These are phyloP conservation scores for Tenodera sinensis DNA, from an alignment of 2,888 invertebrate genomes.

Conservation along the genomic window DNA sequence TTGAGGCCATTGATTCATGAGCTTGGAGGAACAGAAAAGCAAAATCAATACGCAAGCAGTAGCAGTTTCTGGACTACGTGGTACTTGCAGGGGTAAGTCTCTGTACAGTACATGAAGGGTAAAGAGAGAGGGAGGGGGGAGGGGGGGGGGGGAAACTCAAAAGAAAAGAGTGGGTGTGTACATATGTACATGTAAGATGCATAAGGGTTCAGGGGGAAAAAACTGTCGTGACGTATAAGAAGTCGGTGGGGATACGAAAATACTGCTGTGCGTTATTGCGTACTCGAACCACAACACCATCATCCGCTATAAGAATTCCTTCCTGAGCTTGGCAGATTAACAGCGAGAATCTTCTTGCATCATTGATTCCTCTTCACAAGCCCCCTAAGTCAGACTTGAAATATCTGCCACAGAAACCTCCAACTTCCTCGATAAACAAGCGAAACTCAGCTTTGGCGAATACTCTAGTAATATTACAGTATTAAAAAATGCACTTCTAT, in stretches of 20 bases:
- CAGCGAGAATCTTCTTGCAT: not conserved
- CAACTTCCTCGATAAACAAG: no score
- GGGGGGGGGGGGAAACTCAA: not conserved
- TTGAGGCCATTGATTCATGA: slow-evolving; percentile 30
- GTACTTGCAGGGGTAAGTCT: not conserved
- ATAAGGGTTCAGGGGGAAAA: not conserved
- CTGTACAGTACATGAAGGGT: not conserved
- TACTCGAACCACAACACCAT: not conserved
- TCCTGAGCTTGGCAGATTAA: not conserved
- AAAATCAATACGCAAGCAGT: slow-evolving; percentile 31
- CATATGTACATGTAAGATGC: not conserved
- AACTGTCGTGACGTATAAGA: not conserved
- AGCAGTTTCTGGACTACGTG: slow-evolving; percentile 9
- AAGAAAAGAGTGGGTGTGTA: not conserved
- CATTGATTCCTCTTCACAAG: no score
- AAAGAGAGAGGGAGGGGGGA: not conserved
- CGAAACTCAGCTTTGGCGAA: no score
- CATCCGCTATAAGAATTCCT: not conserved
- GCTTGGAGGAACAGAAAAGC: slow-evolving; percentile 30
- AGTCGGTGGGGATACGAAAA: not conserved
- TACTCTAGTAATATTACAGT: no score
- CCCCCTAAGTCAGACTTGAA: no score
- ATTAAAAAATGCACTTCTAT: no score
- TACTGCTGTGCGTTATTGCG: not conserved
- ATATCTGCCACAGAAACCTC: no score